Evolutionary conservation across 2,888 invertebrate species (phyloP), one percentile per base, ranked within the genome.

Genomic region (Lepidocyrtinus sp.): DNA sequence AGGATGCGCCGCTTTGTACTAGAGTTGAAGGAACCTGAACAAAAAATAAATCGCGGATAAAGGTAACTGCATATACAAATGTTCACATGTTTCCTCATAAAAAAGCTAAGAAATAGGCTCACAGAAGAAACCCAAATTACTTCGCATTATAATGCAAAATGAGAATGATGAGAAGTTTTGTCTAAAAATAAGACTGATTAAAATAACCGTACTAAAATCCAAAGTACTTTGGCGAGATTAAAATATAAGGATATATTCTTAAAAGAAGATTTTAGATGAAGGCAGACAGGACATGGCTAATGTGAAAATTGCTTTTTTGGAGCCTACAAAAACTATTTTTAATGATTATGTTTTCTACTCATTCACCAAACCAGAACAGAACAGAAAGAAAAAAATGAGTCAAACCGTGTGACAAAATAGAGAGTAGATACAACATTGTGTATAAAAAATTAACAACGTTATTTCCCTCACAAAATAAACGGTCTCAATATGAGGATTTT

Each of bases 241-340:
- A 46, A 67, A 21, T 26, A 5, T 27, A 21, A 3, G 27, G 26
- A 45, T 17, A 45, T 67, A 15, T 19, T 67, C 45, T 7, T 15
- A 27, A 26, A 26, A 45, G 17, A 2, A 74, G 73, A 36, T 36
- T 36, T 7, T 7, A 12, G 36, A 12, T 7, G 12, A 36, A 36
- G 36, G 36, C 36, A n/a, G 17, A 2, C 69, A 81, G 82, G 79
- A 85, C 83, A 85, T 84, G 83, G 81, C 78, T 85, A 84, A 85
- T 84, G 82, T 84, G 85, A 82, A 85, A 85, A 85, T 85, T 85
- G 79, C 83, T 83, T 83, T 80, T 80, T 75, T 80, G 79, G 81
- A 81, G 83, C 83, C 82, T 81, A 81, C 74, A 78, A 81, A 83
- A 77, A 55, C 5, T 17, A 5, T 24, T 72, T 73, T 73, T 78